Percentiles rank a stretch among this genome's conserved stretches.
phyloP scores from a whole-genome alignment of 2,113 vertebrate genomes.

The Ginglymostoma cirratum region DNA sequence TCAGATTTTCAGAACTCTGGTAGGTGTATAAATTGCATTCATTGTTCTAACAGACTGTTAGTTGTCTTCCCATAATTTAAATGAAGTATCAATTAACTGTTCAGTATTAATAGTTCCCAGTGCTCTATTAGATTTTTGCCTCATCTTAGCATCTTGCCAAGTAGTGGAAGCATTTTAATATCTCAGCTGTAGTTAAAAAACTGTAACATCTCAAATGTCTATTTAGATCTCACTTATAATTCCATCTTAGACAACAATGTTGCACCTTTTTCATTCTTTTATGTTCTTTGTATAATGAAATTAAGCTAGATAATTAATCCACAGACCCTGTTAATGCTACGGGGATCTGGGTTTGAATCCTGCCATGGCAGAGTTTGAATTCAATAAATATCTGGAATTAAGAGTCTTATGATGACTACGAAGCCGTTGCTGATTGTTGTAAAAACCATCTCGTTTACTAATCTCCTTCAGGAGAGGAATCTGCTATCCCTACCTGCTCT shows the following conservation, averaged over 20 bases:
- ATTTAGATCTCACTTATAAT: neutral
- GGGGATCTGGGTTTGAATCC: too few species aligned
- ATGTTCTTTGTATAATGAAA: neutral
- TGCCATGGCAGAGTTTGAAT: too few species aligned
- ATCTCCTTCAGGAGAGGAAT: too few species aligned
- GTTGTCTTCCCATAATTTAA: neutral
- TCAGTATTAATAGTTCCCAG: neutral
- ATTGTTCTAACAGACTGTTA: neutral
- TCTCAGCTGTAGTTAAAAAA: neutral
- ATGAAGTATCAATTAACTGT: neutral
- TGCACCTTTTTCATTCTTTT: neutral
- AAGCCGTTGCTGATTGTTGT: too few species aligned
- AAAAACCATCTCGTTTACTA: too few species aligned
- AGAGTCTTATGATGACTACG: too few species aligned
- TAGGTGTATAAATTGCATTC: slow-evolving; percentile 51
- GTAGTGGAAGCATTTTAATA: neutral
- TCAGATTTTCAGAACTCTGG: slow-evolving; percentile 80
- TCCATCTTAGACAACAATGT: neutral
- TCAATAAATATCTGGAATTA: too few species aligned
- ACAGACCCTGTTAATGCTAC: too few species aligned
- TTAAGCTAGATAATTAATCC: neutral
- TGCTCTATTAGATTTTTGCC: neutral
- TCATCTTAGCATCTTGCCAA: neutral
- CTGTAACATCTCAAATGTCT: neutral
- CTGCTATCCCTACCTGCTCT: too few species aligned